Conservation (phyloP, 2,888 invertebrate species). For the Argyra leucocephala region DNA sequence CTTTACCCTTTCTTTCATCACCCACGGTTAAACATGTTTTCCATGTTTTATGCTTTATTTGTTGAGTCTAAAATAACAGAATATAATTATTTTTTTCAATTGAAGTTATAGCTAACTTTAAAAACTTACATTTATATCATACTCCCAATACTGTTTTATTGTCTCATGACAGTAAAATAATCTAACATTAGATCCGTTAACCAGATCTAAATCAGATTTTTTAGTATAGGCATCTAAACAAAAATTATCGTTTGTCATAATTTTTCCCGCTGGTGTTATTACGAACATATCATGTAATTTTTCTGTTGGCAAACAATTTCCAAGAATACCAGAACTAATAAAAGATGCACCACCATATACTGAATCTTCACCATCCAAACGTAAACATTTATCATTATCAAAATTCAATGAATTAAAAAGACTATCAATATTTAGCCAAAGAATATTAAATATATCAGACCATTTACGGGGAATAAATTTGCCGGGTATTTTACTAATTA, state of each 20-base stretch:
- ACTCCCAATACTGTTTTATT: slow-evolving; percentile 37
- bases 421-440: slow-evolving; percentile 30
- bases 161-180: slow-evolving; percentile 34
- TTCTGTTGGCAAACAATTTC: slow-evolving; percentile 34
- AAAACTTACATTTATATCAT: slow-evolving; percentile 39
- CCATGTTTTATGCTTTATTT: slow-evolving; percentile 35
- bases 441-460: slow-evolving; percentile 33
- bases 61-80: slow-evolving; percentile 33
- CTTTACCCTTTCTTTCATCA: slow-evolving; percentile 26
- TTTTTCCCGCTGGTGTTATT: slow-evolving; percentile 52
- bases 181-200: slow-evolving; percentile 33
- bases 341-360: slow-evolving; percentile 24
- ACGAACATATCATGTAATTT: slow-evolving; percentile 57
- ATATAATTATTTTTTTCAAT: background rate
- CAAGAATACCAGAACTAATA: slow-evolving; percentile 34
- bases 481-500: slow-evolving; percentile 35
- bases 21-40: slow-evolving; percentile 37
- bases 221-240: slow-evolving; percentile 61
- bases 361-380: slow-evolving; percentile 29
- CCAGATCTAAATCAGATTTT: slow-evolving; percentile 24
- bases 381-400: slow-evolving; percentile 36
- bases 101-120: background rate
- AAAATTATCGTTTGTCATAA: slow-evolving; percentile 82
- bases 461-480: slow-evolving; percentile 31
- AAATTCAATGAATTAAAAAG: slow-evolving; percentile 32